Base-by-base conservation (phyloP, 2,113 vertebrate genomes). In the Probosciger aterrimus region DNA sequence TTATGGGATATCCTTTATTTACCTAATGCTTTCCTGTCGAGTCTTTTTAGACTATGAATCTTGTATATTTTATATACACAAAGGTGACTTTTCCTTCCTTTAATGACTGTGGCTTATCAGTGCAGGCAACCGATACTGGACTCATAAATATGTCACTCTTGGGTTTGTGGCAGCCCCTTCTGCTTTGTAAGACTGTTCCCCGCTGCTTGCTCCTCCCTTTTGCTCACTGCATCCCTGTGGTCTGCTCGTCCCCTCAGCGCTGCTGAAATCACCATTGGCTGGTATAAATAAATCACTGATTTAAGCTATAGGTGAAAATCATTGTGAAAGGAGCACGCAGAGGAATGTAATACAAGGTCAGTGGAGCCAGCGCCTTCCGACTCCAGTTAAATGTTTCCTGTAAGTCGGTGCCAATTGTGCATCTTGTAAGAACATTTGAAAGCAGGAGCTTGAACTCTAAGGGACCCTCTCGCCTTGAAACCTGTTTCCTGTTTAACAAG, bases 31-130 rank as follows among this genome's bases (percentile, higher is more conserved):
- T 98, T 98, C 97, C 98, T 98, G 98, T 97, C 81, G 75, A 96
- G 97, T 97, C 96, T 95, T 97, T 98, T 98, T 96, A 97, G 97
- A 95, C 97, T 96, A 96, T 92, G 97, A 97, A 96, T 98, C 96
- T 97, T 96, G 92, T 97, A 97, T 97, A 97, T 98, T 98, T 98
- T 98, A 98, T 98, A 97, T 93, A 98, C 96, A 98, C 97, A 97
- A 98, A 98, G 98, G 97, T 98, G 98, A 98, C 97, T 98, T 98
- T 98, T 98, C 97, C 98, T 98, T 98, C 98, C 98, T 98, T 97
- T 98, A 98, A 97, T 98, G 97, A 98, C 97, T 24, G 10, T 65
- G 11, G 79, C 98, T 98, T 98, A 98, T 98, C 98, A 97, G 97
- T 93, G 83, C 82, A 78, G 90, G 96, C 96, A 98, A 98, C 96